A percentile compares a stretch with the other conserved stretches of the same genome.
Evolutionary conservation across 2,797 vertebrate genomes (phyloP).

Genomic region (Anolis apletophallus): DNA sequence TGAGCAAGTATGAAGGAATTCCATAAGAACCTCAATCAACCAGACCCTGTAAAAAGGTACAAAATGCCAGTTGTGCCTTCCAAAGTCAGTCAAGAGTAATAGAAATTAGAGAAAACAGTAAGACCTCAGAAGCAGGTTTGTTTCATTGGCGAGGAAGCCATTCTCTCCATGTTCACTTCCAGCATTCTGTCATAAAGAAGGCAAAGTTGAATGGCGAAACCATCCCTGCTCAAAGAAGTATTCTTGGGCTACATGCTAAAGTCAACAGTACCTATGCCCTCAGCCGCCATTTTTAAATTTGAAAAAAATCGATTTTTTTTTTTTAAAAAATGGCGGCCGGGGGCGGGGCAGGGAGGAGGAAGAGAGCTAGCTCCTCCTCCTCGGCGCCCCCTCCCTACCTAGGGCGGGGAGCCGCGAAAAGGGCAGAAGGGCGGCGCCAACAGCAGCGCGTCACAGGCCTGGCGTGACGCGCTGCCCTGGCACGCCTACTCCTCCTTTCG

Average conservation of each 20-base stretch:
- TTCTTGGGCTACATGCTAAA: background rate
- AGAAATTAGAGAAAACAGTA: background rate
- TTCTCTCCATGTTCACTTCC: background rate
- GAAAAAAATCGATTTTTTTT: too few species aligned
- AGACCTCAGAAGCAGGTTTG: background rate
- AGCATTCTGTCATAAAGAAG: background rate
- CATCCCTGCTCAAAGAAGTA: background rate
- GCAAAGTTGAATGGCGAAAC: background rate
- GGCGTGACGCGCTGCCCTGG: too few species aligned
- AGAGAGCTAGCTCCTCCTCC: too few species aligned
- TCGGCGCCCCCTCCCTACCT: too few species aligned
- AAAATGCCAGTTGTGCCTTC: background rate
- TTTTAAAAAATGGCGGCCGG: too few species aligned
- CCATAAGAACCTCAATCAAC: background rate
- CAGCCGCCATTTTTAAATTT: too few species aligned
- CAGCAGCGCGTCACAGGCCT: too few species aligned
- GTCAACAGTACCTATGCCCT: too few species aligned
- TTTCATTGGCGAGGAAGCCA: background rate
- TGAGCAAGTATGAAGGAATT: background rate
- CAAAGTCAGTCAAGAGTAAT: background rate
- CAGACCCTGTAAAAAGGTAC: background rate
- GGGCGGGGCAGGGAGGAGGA: too few species aligned
- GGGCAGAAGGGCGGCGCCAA: too few species aligned
- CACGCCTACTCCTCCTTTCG: too few species aligned
- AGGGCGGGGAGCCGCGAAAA: too few species aligned